Conservation (phyloP, 2,113 vertebrate genomes). For the Raja brachyura region DNA sequence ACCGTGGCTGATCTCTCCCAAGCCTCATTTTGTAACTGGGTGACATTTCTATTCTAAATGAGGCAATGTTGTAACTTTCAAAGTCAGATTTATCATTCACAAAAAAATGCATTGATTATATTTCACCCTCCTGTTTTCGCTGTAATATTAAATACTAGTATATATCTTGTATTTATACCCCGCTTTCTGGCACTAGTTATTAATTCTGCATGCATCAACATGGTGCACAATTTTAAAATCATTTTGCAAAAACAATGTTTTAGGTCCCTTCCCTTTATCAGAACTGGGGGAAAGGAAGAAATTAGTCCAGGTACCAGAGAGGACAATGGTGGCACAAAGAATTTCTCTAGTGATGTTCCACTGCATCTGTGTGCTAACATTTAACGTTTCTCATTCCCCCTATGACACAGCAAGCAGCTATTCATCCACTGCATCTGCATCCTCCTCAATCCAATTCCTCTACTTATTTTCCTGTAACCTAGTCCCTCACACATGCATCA, state of each 20-base stretch:
- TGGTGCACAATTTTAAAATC: background rate
- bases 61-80: background rate
- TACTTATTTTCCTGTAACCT: no score
- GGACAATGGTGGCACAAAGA: no score
- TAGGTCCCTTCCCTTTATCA: background rate
- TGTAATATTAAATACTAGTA: background rate
- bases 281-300: background rate
- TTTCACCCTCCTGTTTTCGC: background rate
- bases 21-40: no score
- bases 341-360: no score
- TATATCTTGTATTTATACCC: background rate
- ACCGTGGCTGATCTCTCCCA: no score
- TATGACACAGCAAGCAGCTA: no score
- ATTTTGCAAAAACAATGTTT: background rate
- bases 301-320: no score
- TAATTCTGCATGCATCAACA: background rate
- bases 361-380: no score
- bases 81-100: background rate
- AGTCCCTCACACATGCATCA: no score
- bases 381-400: no score
- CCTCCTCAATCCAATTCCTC: no score
- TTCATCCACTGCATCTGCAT: no score
- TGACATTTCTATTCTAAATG: background rate
- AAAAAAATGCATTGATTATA: background rate
- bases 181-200: background rate